Evolutionary conservation across 2,888 invertebrate genomes (phyloP), one percentile per base, ranked within the genome.

Genomic region (Pheosia gnoma): DNA sequence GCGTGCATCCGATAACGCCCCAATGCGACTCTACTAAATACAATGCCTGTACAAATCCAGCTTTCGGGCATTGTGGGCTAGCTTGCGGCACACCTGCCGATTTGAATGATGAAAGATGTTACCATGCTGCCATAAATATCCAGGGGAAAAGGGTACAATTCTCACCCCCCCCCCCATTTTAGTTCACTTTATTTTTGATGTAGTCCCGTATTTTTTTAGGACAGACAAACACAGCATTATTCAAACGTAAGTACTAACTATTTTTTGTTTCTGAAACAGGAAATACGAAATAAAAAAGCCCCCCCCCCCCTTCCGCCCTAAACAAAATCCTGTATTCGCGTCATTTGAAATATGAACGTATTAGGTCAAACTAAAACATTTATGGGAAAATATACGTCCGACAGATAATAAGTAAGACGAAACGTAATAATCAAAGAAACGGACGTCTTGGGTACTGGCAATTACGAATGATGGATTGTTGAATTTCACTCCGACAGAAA

Each of bases 401-500:
- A 53, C 53, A 53, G 53, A 53, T 53, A 59, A 57, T 59, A 60
- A 64, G 69, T 53, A 60, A 57, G 60, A 60, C 63, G 69, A 62
- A 62, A 65, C 67, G 65, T 86, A 84, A 86, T 86, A 87, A 88
- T 89, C 84, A 85, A 85, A 87, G 78, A 85, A 85, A 86, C 81
- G 82, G 84, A 84, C 84, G 83, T 79, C 81, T 76, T 57, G 71
- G 80, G 78, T 81, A 86, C 85, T 83, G 83, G 85, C 87, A 90
- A 90, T 91, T 90, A 89, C 84, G 82, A 78, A 83, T 89, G 90
- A 90, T 90, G 89, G 85, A 90, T 90, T 84, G 89, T 82, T 82
- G 80, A 88, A 89, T 81, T 89, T 87, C 77, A 74, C 73, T 74
- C 74, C 75, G 78, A 81, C 82, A 78, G 81, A 83, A 86, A 86